Percentiles rank a stretch among this genome's conserved stretches.
Evolutionary conservation across 2,888 invertebrate genomes (phyloP).

Genomic region (Rotaria sp.): DNA sequence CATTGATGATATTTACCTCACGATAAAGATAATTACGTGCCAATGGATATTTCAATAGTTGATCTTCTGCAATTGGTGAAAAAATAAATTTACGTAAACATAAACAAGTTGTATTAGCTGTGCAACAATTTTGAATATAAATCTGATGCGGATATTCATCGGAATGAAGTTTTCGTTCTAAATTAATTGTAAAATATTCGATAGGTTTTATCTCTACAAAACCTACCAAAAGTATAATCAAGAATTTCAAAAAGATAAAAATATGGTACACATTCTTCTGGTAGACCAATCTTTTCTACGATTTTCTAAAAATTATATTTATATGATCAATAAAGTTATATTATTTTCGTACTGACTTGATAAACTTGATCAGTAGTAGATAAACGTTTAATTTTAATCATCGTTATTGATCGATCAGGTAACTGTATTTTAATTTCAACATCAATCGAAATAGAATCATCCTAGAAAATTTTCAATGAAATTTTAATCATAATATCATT

Average conservation of each 20-base stretch:
- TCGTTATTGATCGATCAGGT: conserved; percentile 80
- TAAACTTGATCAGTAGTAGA: conserved; percentile 87
- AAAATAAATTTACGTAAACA: conserved; percentile 62
- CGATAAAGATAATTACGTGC: conserved; percentile 67
- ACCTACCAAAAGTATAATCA: conserved; percentile 85
- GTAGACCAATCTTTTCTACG: conserved; percentile 73
- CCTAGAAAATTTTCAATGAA: background rate
- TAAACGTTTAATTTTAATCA: conserved; percentile 78
- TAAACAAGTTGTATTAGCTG: conserved; percentile 88
- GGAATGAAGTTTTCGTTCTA: conserved; percentile 83
- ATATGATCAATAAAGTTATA: conserved; percentile 41
- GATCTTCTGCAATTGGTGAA: conserved; percentile 47
- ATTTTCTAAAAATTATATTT: conserved; percentile 61
- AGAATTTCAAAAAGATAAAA: conserved; percentile 94
- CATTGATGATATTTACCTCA: conserved; percentile 48
- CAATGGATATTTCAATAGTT: conserved; percentile 61
- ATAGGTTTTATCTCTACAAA: too few relatives aligned
- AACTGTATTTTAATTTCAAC: conserved; percentile 63
- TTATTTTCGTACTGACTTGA: conserved; percentile 49
- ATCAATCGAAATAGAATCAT: conserved; percentile 13
- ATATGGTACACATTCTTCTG: conserved; percentile 73
- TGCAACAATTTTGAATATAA: conserved; percentile 97
- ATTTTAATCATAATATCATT: too few relatives aligned
- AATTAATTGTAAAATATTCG: conserved; percentile 42
- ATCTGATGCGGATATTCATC: conserved; percentile 92